Percentiles rank a stretch among this genome's conserved stretches.
These are phyloP conservation scores for Cyclargus thomasi DNA, from an alignment of 1,140 invertebrate genomes.

Conservation along the genomic window DNA sequence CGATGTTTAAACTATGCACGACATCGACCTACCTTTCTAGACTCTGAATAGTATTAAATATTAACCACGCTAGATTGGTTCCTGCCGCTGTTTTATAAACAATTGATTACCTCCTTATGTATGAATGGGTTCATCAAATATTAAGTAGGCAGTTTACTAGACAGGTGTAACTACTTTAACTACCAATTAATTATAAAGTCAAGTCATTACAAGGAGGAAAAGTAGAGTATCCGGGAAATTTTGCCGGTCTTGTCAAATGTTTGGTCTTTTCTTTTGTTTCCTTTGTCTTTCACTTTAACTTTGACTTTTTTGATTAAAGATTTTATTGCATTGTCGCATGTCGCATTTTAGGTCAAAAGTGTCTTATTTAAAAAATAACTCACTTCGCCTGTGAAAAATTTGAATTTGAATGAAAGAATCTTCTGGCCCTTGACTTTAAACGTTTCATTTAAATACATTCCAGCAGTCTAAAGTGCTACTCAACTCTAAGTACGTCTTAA, in stretches of 20 bases:
- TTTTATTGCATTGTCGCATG: too few relatives aligned
- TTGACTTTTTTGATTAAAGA: too few relatives aligned
- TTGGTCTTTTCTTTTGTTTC: too few relatives aligned
- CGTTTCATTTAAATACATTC: constrained; percentile 18
- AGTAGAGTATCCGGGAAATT: background rate
- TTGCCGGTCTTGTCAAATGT: background rate
- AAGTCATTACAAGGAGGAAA: background rate
- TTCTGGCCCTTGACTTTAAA: constrained; percentile 18
- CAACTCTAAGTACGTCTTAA: constrained; percentile 16
- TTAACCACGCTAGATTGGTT: background rate
- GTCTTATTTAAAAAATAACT: background rate
- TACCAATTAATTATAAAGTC: background rate
- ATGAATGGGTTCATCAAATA: constrained; percentile 4
- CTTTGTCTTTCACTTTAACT: too few relatives aligned
- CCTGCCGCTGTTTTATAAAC: background rate
- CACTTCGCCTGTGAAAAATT: background rate
- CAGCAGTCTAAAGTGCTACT: too few relatives aligned
- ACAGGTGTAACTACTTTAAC: background rate
- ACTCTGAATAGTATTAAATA: background rate
- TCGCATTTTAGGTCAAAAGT: too few relatives aligned
- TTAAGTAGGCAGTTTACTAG: background rate
- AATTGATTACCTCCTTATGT: background rate
- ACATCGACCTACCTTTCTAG: background rate
- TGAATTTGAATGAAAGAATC: constrained; percentile 20
- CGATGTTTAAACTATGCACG: constrained; percentile 11